Evolutionary conservation across 1,140 invertebrate genomes (phyloP), one percentile per base, ranked within the genome.

Genomic region (Drosophila paulistorum): DNA sequence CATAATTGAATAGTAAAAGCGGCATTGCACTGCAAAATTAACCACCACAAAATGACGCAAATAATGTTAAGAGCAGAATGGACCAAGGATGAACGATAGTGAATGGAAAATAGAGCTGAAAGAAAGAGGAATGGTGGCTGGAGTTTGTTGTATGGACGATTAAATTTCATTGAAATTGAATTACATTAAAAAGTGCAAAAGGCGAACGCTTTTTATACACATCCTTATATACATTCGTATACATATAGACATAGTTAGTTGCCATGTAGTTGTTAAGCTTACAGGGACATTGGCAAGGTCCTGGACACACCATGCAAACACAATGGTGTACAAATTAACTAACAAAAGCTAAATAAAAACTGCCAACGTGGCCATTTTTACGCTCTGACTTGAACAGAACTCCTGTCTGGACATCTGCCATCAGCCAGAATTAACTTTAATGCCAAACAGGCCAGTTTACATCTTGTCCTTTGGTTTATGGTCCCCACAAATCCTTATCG

Each of bases 151-250:
- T 83, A 81, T 84, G 80, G 84, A 71, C 84, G 84, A 89, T 89
- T 89, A 89, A 89, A 89, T 89, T 89, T 89, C 84, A 89, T 89
- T 89, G 84, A 89, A 89, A 89, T 89, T 84, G 84, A 89, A 89
- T 89, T 90, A 89, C 84, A 89, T 89, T 89, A 84, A 89, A 89
- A 78, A 87, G 84, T 84, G 84, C 80, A 87, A 87, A 87, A 87
- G 80, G 84, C 84, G 72, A 83, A 66, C 62, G 59, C n/a, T 51
- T 51, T 65, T 75, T 71, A 67, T 59, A 73, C 10, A 51, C 9
- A 45, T 17, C 17, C 14, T 2, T 48, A 48, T 7, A 11, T 30
- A 30, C 30, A 30, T 30, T 30, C 30, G 30, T 59, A 73, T 23
- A 51, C 3, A 45, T 17, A 48, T 48, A 7, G 17, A 48, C 6